These are phyloP conservation scores for Sesia bembeciformis DNA, from an alignment of 2,888 invertebrate species.

Conservation along the genomic window DNA sequence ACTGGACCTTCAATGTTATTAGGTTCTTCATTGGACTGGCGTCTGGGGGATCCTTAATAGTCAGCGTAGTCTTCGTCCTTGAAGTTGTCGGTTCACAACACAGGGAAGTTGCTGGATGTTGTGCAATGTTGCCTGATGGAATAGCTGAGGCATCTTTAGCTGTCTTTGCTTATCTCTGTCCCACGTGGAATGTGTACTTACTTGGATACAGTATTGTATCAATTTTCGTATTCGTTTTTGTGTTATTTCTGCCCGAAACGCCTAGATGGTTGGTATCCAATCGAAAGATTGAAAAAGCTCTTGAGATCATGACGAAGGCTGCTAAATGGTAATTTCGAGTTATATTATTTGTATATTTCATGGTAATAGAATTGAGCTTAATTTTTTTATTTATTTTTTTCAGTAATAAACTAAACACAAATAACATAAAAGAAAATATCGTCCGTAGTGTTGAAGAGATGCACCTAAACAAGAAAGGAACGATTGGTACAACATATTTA, in stretches of 20 bases:
- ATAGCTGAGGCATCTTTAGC: constrained; percentile 22
- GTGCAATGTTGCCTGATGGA: constrained; percentile 25
- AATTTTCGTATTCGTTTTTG: constrained; percentile 18
- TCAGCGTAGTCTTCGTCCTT: constrained; percentile 56
- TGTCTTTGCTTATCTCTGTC: constrained; percentile 28
- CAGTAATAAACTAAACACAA: constrained; percentile 30
- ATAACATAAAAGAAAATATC: constrained; percentile 26
- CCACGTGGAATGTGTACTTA: constrained; percentile 30
- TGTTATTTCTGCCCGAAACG: constrained; percentile 36
- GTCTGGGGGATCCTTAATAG: constrained; percentile 83
- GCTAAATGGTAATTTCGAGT: constrained; percentile 32
- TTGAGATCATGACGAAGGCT: constrained; percentile 27
- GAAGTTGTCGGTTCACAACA: constrained; percentile 71
- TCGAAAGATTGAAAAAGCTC: constrained; percentile 24
- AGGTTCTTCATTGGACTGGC: constrained; percentile 80
- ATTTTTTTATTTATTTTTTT: constrained; percentile 9
- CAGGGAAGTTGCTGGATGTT: constrained; percentile 38
- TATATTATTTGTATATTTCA: not conserved
- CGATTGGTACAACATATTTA: constrained; percentile 17
- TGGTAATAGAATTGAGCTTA: not conserved
- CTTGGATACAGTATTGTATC: constrained; percentile 21
- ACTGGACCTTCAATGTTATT: constrained; percentile 68
- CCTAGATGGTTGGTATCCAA: constrained; percentile 45
- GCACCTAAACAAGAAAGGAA: constrained; percentile 17
- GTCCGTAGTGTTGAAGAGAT: constrained; percentile 20